Conservation (phyloP, 2,797 vertebrate genomes). For the Tiaroga cobitis region DNA sequence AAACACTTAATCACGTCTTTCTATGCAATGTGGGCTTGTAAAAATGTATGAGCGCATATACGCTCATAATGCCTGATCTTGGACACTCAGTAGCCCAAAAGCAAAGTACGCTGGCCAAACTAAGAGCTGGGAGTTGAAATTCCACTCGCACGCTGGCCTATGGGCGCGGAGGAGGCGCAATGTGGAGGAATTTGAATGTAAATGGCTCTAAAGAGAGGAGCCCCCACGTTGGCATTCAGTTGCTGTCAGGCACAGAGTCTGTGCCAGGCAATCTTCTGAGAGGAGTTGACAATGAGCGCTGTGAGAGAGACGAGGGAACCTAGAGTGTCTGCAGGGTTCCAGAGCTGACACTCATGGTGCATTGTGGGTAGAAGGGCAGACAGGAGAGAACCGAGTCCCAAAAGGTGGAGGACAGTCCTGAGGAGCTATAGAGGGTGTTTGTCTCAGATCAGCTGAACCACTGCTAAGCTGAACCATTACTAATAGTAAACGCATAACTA, state of each 20-base stretch:
- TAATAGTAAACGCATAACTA: background rate
- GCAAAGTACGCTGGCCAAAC: slow-evolving; percentile 24
- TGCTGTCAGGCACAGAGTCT: slow-evolving; percentile 61
- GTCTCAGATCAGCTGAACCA: background rate
- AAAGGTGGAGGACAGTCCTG: background rate
- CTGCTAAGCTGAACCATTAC: background rate
- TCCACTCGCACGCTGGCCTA: slow-evolving; percentile 54
- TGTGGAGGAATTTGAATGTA: slow-evolving; percentile 74
- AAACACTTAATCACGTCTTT: slow-evolving; percentile 27
- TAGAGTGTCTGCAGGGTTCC: slow-evolving; percentile 56
- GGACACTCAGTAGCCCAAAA: background rate
- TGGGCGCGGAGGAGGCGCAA: slow-evolving; percentile 53
- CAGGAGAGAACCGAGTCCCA: background rate
- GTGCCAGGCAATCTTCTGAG: slow-evolving; percentile 65
- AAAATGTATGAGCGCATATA: background rate
- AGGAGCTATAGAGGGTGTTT: background rate
- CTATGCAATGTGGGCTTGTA: background rate
- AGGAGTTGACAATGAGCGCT: slow-evolving; percentile 66
- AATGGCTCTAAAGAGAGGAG: slow-evolving; percentile 66
- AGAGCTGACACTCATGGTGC: slow-evolving; percentile 27
- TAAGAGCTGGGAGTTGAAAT: slow-evolving; percentile 59
- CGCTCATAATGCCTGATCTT: background rate
- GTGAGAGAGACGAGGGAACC: slow-evolving; percentile 51
- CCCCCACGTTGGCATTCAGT: slow-evolving; percentile 70
- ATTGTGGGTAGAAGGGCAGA: slow-evolving; percentile 30